Conservation (phyloP, 2,888 invertebrate species). For the Sphecodes monilicornis region DNA sequence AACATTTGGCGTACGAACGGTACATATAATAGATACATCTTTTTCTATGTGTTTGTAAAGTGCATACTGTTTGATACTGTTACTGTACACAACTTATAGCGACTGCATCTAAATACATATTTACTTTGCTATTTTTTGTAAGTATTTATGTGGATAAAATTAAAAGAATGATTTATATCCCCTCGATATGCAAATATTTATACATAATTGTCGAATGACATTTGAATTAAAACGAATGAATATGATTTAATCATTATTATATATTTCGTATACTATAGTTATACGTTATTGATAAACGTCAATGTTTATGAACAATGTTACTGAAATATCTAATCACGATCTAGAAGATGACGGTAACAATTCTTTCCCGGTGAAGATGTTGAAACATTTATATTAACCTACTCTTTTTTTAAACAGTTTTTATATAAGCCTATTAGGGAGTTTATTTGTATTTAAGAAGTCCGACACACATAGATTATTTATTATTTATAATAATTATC, state of each 20-base stretch:
- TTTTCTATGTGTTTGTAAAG: not conserved
- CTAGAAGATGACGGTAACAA: conserved; percentile 54
- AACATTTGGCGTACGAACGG: not conserved
- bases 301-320: conserved; percentile 6
- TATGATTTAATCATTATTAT: not conserved
- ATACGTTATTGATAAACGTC: not conserved
- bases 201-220: not conserved
- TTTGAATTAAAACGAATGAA: not conserved
- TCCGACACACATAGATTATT: not conserved
- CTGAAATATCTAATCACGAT: conserved; percentile 68
- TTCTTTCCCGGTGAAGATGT: conserved; percentile 40
- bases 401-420: not conserved
- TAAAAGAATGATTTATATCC: not conserved
- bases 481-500: not conserved
- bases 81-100: no score
- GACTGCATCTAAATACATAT: not conserved
- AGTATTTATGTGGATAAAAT: not conserved
- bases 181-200: not conserved
- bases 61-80: no score
- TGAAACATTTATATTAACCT: conserved; percentile 26
- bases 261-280: not conserved
- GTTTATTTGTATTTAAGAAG: not conserved
- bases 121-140: not conserved
- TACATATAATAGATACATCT: not conserved
- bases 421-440: not conserved